Base-by-base conservation (phyloP, 2,113 vertebrate genomes). In the Equus przewalskii region DNA sequence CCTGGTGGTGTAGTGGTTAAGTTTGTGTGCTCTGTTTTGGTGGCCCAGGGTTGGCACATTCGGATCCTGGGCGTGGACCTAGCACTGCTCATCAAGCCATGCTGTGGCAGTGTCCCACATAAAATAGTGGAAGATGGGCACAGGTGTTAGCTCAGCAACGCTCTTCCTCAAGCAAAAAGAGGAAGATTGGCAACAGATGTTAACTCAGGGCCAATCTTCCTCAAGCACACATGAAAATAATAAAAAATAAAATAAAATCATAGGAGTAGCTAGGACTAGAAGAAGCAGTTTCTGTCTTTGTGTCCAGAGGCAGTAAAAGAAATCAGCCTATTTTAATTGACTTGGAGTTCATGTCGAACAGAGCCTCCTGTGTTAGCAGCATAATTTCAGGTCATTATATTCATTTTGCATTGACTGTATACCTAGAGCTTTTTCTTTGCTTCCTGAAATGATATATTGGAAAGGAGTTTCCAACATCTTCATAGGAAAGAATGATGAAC, bases 391-490 rank as follows among this genome's bases (percentile, higher is more conserved):
- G 73, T 51, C n/a, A 1, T 85, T 18, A 5, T 44, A 3, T 78
- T 85, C 1, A 0, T 85, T 81, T 67, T 89, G 21, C 28, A 24
- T 67, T 80, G 83, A 54, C 16, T 82, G 3, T n/a, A 46, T 7
- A 79, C 26, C 12, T 19, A 54, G 30, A 51, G 0, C 3, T 90
- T 90, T 76, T 67, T 33, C 12, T 51, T 92, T 94, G 33, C 65
- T 95, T 96, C 75, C 46, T 41, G 64, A 97, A 95, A 60, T 76
- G 67, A 33, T 75, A 21, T 26, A 7, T 70, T 89, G 33, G 3
- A 65, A 91, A 87, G 62, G 21, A 19, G 36, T 88, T 91, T 94
- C 26, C 76, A 22, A 70, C 6, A 79, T 62, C 24, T 56, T 93
- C 46, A n/a, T 18, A 73, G 60, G 21, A 76, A 91, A 91, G 19